phyloP scores from a whole-genome alignment of 2,113 vertebrate genomes.

The Eretmochelys imbricata region DNA sequence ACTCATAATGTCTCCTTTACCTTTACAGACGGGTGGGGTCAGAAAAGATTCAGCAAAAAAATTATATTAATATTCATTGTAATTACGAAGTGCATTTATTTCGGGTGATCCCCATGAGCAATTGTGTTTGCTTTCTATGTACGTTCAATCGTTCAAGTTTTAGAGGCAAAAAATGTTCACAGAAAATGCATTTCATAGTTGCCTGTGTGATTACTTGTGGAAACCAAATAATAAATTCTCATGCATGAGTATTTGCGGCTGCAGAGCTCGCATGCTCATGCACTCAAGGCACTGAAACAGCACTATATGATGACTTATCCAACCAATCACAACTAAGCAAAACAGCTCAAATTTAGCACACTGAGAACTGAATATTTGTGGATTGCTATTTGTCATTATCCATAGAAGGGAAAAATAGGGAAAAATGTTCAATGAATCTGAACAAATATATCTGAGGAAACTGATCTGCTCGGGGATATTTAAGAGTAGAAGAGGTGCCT shows the following conservation, averaged over 20 bases:
- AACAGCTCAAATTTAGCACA: not conserved
- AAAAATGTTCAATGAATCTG: not conserved
- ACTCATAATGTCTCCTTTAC: not conserved
- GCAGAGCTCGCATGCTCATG: not conserved
- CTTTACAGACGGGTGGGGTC: not conserved
- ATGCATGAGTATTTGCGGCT: not conserved
- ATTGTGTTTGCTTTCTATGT: not conserved
- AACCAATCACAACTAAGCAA: conserved; percentile 9
- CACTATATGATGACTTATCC: not conserved
- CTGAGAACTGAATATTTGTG: conserved; percentile 16
- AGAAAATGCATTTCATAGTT: not conserved
- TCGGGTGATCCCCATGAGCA: not conserved
- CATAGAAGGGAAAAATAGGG: accelerated
- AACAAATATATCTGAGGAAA: not conserved
- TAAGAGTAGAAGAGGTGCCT: not conserved
- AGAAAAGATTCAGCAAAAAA: not conserved
- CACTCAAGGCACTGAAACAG: not conserved
- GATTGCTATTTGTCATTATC: not conserved
- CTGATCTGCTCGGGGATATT: not conserved
- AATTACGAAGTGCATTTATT: not conserved
- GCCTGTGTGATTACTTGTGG: not conserved
- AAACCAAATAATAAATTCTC: not conserved
- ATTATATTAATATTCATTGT: not conserved
- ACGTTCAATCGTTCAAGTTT: not conserved
- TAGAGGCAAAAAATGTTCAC: conserved; percentile 8